Evolutionary conservation across 2,113 vertebrate species (phyloP), one percentile per base, ranked within the genome.

Genomic region (Toxotes jaculatrix): DNA sequence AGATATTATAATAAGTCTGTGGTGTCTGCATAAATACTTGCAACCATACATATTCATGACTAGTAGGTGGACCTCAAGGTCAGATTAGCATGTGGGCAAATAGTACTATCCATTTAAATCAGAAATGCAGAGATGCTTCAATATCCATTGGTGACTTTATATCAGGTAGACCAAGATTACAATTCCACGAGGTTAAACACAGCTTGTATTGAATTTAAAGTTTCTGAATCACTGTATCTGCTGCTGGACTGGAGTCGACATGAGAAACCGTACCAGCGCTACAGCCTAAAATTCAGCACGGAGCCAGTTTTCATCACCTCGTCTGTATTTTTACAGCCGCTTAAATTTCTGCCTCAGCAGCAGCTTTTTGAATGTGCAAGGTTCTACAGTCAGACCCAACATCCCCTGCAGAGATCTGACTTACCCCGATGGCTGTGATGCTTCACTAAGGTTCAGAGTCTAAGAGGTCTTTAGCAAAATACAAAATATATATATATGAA

Each of bases 1-100:
- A 61, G 4, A 51, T 66, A 60, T 73, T 61, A 23, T 62, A 47
- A 79, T 57, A 49, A 34, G 43, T 59, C 51, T 45, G 38, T 57
- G 19, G 23, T 49, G 31, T 82, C 57, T 77, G 84, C 80, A 84
- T 63, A 68, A 87, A 79, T 14, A 75, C 62, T 74, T 10, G 23
- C 34, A 32, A 11, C 2, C 47, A 83, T 88, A 59, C 83, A 87
- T 87, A 88, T 90, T 86, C 72, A 84, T 77, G 67, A 68, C 14
- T 36, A 19, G 78, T 71, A 71, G 78, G 67, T 34, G 66, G 66
- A 75, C 81, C 45, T 77, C 36, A 69, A 77, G 89, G 87, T 88
- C 87, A 83, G 81, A 0, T 1, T 61, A 65, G 59, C 66, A 71
- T 77, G 75, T 64, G 84, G 60, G 67, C 23, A 74, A 87, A 81